Evolutionary conservation across 2,797 vertebrate species (phyloP), one percentile per base, ranked within the genome.

Genomic region (Coreius guichenoti): DNA sequence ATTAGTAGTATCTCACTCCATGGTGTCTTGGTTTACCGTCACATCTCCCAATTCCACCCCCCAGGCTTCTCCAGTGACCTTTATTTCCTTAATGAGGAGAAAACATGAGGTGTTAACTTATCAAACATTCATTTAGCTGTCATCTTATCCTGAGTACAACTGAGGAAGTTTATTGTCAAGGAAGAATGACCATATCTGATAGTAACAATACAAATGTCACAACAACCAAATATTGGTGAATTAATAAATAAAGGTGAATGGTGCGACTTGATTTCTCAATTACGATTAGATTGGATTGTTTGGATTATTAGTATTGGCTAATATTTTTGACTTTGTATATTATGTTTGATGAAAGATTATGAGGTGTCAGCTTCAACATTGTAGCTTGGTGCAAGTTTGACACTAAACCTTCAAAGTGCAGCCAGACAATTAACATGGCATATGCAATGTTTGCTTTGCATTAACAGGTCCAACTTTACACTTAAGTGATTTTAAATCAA

Each of bases 101-200:
- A 76, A 84, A 85, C 83, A 87, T 36, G 79, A 86, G 75, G 86
- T 56, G 81, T 77, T 86, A 87, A 79, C 80, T 63, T 80, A 81
- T 88, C 73, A 83, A 79, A n/a, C 86, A 76, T 83, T 63, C 26
- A 74, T 83, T 85, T 77, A 73, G 26, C 85, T 33, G 80, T 63
- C 75, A 74, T 39, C 79, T 58, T 23, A 80, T 83, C 83, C 78
- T 1, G 8, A 29, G 39, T 5, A 61, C 36, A 49, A 33, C 26
- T 31, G 31, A 49, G 61, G 16, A 63, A 29, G 7, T 61, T 61
- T 61, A n/a, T 26, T 77, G 21, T 39, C 7, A 58, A 58, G 4
- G 33, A 61, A 58, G 36, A 78, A 78, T 12, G 14, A 61, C 8
- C 36, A 19, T 58, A 17, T 75, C 73, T 31, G 45, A 49, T 2